phyloP scores from a whole-genome alignment of 2,113 vertebrate species.

The Alces alces region DNA sequence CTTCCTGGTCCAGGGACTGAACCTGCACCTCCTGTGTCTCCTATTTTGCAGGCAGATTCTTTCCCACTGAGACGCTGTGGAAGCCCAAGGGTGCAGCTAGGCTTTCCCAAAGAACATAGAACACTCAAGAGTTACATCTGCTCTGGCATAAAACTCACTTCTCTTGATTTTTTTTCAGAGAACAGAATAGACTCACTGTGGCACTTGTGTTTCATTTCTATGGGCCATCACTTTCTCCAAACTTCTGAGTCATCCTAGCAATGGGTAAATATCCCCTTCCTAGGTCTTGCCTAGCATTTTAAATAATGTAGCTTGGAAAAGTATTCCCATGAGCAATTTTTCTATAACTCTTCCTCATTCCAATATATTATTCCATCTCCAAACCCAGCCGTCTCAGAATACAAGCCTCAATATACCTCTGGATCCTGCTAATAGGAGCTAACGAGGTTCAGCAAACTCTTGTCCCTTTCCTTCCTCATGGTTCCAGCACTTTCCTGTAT shows the following conservation, averaged over 20 bases:
- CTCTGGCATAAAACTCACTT: background rate
- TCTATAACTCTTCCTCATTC: background rate
- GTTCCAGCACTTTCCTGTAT: background rate
- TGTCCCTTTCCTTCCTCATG: background rate
- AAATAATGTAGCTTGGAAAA: background rate
- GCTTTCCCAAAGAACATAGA: background rate
- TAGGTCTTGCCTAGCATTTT: background rate
- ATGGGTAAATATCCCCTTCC: background rate
- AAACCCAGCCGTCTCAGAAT: background rate
- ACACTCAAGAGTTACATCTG: background rate
- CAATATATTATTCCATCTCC: background rate
- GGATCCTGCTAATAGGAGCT: background rate
- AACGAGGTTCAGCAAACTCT: background rate
- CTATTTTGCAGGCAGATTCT: background rate
- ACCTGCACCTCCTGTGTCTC: background rate
- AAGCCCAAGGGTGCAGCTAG: background rate
- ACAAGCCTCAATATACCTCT: background rate
- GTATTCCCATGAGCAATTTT: background rate
- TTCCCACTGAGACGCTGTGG: background rate
- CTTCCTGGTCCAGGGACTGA: background rate
- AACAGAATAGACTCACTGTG: background rate
- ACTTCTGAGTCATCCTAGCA: background rate
- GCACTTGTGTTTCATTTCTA: background rate
- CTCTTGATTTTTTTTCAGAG: background rate
- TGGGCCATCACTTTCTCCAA: background rate